Conservation (phyloP, 2,797 vertebrate genomes). For the Natrix natrix region DNA sequence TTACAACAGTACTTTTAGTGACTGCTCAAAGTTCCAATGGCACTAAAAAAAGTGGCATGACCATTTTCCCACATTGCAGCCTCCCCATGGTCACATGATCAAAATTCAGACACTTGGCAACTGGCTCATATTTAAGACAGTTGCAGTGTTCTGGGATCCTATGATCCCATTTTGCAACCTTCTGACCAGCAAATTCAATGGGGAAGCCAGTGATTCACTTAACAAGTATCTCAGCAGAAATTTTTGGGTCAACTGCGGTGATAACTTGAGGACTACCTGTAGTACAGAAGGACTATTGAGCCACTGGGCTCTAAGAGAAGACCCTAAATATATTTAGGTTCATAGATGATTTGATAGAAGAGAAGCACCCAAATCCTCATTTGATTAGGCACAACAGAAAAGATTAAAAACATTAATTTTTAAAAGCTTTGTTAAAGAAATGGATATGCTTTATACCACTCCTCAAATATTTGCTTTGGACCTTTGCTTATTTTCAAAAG, state of each 20-base stretch:
- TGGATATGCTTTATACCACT: background rate
- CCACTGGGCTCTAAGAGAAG: background rate
- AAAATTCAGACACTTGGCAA: background rate
- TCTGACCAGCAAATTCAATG: background rate
- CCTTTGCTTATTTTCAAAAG: background rate
- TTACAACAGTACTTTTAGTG: background rate
- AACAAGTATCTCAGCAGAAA: background rate
- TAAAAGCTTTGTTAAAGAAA: background rate
- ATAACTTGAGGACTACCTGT: background rate
- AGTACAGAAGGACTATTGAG: background rate
- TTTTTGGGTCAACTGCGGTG: background rate
- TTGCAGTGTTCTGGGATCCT: background rate
- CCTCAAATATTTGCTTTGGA: background rate
- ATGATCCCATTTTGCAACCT: background rate
- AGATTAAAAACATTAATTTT: background rate
- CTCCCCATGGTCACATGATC: too few relatives aligned
- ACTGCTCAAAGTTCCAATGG: background rate
- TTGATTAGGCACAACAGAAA: background rate
- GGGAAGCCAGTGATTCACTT: background rate
- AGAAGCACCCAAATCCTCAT: background rate
- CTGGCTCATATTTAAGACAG: background rate
- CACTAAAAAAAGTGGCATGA: too few relatives aligned
- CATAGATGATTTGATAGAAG: background rate
- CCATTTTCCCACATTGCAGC: too few relatives aligned
- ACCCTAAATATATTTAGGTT: background rate